phyloP scores from a whole-genome alignment of 30 jellyfish, hydroid and myxozoan genomes.

The Aurelia sp. region DNA sequence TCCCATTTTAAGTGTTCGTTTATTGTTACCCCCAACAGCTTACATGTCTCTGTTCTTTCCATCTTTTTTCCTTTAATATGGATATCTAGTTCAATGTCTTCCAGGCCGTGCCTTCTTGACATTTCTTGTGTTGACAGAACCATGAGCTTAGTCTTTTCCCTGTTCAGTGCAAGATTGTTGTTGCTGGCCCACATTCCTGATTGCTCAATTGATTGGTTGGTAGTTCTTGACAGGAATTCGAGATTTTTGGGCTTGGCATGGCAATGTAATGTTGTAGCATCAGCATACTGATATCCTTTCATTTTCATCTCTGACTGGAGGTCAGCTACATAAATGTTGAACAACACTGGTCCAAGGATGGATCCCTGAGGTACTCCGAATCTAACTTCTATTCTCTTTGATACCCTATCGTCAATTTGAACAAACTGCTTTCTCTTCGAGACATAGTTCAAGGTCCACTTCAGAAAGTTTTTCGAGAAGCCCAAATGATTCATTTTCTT shows the following conservation, averaged over 20 bases:
- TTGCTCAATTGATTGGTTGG: neutral
- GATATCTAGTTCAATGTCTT: neutral
- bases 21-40: slow-evolving; percentile 1
- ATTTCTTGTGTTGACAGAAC: neutral
- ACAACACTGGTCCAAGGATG: too few relatives aligned
- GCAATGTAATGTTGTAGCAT: neutral
- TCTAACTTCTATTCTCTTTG: too few relatives aligned
- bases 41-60: neutral
- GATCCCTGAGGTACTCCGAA: too few relatives aligned
- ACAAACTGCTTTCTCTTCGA: too few relatives aligned
- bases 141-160: slow-evolving; percentile 25
- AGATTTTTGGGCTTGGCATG: too few relatives aligned
- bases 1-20: neutral
- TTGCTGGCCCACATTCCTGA: slow-evolving; percentile 44
- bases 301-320: too few relatives aligned
- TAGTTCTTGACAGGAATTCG: too few relatives aligned
- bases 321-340: too few relatives aligned
- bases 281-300: too few relatives aligned
- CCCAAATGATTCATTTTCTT: neutral
- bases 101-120: slow-evolving; percentile 50
- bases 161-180: slow-evolving; percentile 31
- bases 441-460: too few relatives aligned
- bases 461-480: too few relatives aligned
- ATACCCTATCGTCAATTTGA: too few relatives aligned
- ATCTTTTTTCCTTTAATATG: slow-evolving; percentile 6